phyloP scores from a whole-genome alignment of 2,113 vertebrate species.

The Phalacrocorax pelagicus region DNA sequence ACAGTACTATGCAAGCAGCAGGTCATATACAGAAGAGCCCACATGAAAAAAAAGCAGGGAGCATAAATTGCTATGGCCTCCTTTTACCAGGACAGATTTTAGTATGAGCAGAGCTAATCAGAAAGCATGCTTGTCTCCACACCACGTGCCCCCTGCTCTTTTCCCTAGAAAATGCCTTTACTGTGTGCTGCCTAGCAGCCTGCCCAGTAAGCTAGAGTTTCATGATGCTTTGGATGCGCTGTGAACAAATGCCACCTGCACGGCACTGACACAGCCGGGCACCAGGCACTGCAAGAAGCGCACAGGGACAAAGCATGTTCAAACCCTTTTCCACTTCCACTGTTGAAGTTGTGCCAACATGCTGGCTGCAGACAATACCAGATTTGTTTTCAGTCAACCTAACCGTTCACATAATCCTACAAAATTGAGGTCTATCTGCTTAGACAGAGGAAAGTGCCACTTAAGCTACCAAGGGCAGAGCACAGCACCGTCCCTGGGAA shows the following conservation, averaged over 20 bases:
- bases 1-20: background rate
- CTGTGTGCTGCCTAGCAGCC: background rate
- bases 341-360: background rate
- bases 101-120: background rate
- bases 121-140: background rate
- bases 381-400: background rate
- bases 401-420: background rate
- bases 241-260: background rate
- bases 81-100: background rate
- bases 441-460: background rate
- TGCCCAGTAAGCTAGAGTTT: background rate
- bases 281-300: background rate
- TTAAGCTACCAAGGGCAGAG: background rate
- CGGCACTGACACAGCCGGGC: background rate
- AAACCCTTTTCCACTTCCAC: background rate
- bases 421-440: background rate
- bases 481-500: background rate
- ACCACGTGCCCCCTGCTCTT: fast-evolving
- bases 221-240: background rate
- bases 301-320: background rate
- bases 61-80: background rate
- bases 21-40: background rate
- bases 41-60: background rate
- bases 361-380: background rate
- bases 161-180: background rate